Base-by-base conservation (phyloP, 1,140 invertebrate genomes). In the Zaprionus capensis region DNA sequence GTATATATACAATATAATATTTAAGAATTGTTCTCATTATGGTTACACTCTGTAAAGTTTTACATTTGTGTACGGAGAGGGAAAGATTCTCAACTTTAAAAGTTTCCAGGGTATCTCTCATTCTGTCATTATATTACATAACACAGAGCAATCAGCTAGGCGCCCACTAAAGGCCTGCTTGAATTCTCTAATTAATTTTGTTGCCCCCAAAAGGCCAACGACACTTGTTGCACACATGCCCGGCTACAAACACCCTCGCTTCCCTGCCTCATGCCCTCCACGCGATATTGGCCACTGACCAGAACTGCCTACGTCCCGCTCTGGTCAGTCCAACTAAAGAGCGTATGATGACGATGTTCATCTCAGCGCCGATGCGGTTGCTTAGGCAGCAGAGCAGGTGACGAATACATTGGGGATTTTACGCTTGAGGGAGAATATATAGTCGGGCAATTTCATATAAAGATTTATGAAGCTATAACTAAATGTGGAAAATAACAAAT, bases 181-280 rank as follows among this genome's bases (percentile, higher is more conserved):
- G 28, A 22, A 57, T 53, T 12, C 4, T 58, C 72, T 69, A 83
- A 83, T 83, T 83, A 80, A 79, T 62, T 68, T 62, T 67, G 38
- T 49, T 77, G 81, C 76, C 72, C 76, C 58, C 81, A 83, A 83
- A 84, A 83, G 81, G 81, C 72, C 82, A 85, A 65, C 78, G 78
- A 78, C 78, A 84, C 63, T 85, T 85, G 82, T 84, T 84, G 82
- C 78, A 74, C 72, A 57, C 44, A 51, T 46, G 15, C 38, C 15
- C 17, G 9, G 24, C 17, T 28, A 31, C 28, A 9, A 34, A 11
- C 31, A 9, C 6, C 28, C 28, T 2, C 7, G 28, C 26, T 15
- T 1, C 4, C n/a, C n/a, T 9, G n/a, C 6, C n/a, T 41, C 38
- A 5, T n/a, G n/a, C 34, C 44, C 62, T 34, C 61, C 12, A 20